Evolutionary conservation across 2,888 invertebrate species (phyloP).

Genomic region (Leptogaster cylindrica): DNA sequence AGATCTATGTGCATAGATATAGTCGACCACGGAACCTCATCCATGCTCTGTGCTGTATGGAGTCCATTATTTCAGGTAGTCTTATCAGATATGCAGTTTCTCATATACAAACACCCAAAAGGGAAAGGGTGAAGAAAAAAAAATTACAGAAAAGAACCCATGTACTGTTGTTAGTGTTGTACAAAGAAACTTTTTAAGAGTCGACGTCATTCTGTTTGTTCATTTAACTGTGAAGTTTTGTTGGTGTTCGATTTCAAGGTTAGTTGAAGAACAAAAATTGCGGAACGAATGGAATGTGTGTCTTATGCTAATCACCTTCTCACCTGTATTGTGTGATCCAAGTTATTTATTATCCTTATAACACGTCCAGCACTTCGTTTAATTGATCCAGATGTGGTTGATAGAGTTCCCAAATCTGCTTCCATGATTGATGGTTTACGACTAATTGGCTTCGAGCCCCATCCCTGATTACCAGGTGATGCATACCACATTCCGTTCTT

Average conservation of each 20-base stretch:
- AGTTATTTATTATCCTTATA: constrained; percentile 91
- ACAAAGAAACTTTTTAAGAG: too few relatives aligned
- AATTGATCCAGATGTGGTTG: constrained; percentile 67
- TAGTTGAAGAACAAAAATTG: constrained; percentile 21
- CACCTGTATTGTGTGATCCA: constrained; percentile 90
- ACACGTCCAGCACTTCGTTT: constrained; percentile 85
- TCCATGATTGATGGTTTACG: constrained; percentile 85
- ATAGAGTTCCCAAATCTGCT: constrained; percentile 72
- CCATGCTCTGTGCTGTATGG: not conserved
- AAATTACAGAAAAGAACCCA: too few relatives aligned
- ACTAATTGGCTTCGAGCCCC: constrained; percentile 74
- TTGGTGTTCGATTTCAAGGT: constrained; percentile 27
- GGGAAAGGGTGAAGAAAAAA: not conserved
- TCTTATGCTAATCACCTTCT: constrained; percentile 49
- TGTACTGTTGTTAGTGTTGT: too few relatives aligned
- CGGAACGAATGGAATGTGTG: too few relatives aligned
- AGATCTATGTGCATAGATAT: too few relatives aligned
- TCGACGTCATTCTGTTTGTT: not conserved
- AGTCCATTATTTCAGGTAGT: constrained; percentile 24
- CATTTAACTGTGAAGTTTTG: not conserved
- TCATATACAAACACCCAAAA: not conserved
- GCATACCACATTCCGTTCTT: constrained; percentile 89
- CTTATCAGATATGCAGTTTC: constrained; percentile 36
- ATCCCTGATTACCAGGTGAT: constrained; percentile 65
- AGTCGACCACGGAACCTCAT: too few relatives aligned